A percentile compares a stretch with the other conserved stretches of the same genome.
Evolutionary conservation across 2,888 invertebrate genomes (phyloP).

Genomic region (Sepiola atlantica): DNA sequence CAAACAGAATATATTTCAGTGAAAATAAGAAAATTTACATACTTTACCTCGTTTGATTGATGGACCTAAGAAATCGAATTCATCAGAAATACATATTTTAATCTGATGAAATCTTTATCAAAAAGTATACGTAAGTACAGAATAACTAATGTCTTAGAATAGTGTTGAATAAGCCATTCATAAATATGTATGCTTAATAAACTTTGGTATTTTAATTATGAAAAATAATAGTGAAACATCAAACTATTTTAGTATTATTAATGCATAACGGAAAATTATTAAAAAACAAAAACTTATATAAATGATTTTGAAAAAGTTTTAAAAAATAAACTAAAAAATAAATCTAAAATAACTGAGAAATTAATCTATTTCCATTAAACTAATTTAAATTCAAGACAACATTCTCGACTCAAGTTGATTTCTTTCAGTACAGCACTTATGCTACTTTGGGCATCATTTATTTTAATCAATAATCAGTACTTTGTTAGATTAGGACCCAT

Average conservation of each 20-base stretch:
- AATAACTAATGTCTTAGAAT: too few species aligned
- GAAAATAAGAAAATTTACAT: background rate
- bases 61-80: background rate
- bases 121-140: background rate
- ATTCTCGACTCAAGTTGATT: too few species aligned
- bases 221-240: background rate
- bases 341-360: background rate
- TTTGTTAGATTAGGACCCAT: too few species aligned
- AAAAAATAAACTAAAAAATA: background rate
- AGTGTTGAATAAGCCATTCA: background rate
- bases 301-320: background rate
- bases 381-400: too few species aligned
- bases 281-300: background rate
- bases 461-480: too few species aligned
- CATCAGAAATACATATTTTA: background rate
- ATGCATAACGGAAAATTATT: background rate
- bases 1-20: slow-evolving; percentile 41
- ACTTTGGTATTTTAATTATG: too few species aligned
- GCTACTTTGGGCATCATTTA: too few species aligned
- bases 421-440: too few species aligned
- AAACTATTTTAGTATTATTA: background rate
- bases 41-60: background rate
- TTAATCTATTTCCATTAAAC: background rate
- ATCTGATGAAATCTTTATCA: background rate
- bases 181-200: background rate